Evolutionary conservation across 2,888 invertebrate genomes (phyloP).

Genomic region (Trachelus troglodyta): DNA sequence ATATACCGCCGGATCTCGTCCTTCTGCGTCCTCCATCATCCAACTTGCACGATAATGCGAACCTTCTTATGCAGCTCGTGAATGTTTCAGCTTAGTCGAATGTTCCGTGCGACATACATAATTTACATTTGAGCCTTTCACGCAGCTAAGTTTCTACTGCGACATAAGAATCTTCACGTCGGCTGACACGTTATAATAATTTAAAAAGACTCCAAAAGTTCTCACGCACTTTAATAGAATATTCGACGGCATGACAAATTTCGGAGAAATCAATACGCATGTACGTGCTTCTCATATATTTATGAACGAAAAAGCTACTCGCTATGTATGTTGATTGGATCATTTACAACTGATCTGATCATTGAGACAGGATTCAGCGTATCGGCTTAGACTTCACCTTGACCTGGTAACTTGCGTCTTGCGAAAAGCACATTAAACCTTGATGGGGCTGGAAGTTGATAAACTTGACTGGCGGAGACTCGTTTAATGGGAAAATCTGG

Average conservation of each 20-base stretch:
- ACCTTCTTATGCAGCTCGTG: slow-evolving; percentile 48
- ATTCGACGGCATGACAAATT: neutral
- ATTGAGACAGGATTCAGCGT: neutral
- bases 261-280: neutral
- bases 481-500: neutral
- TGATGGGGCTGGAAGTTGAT: neutral
- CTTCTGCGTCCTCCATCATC: slow-evolving; percentile 26
- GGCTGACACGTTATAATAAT: neutral
- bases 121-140: neutral
- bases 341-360: neutral
- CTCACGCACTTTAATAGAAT: neutral
- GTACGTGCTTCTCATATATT: no score
- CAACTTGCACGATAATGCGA: slow-evolving; percentile 51
- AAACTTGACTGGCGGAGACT: neutral
- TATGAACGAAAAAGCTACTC: neutral
- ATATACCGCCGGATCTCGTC: slow-evolving; percentile 2
- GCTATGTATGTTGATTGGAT: neutral
- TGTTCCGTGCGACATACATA: slow-evolving; percentile 40
- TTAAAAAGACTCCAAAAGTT: neutral
- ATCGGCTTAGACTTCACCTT: neutral
- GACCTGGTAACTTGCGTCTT: neutral
- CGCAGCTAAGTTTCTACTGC: neutral
- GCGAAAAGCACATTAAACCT: neutral
- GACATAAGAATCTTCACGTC: neutral
- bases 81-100: slow-evolving; percentile 35